A percentile compares a stretch with the other conserved stretches of the same genome.
phyloP scores from a whole-genome alignment of 2,888 invertebrate genomes.

The Heteropelma amictum region DNA sequence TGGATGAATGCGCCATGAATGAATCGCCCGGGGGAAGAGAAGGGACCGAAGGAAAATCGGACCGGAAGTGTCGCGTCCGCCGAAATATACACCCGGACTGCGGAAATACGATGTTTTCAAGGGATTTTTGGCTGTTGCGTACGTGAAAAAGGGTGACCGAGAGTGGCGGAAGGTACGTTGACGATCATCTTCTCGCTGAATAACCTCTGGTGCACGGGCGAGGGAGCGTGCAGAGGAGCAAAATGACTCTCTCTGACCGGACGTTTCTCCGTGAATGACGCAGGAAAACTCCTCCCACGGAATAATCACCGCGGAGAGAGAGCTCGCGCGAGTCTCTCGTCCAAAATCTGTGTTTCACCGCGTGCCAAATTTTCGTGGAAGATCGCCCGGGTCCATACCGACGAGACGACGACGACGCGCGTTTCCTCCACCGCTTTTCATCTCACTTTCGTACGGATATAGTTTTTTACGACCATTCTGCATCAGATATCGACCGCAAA shows the following conservation, averaged over 20 bases:
- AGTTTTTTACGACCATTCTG: too few species aligned
- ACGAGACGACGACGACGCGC: slow-evolving; percentile 43
- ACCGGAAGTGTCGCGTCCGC: slow-evolving; percentile 65
- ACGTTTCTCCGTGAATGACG: slow-evolving; percentile 46
- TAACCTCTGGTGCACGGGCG: slow-evolving; percentile 11
- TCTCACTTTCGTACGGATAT: not conserved
- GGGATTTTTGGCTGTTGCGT: slow-evolving; percentile 14
- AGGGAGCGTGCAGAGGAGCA: not conserved
- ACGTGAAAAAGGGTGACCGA: not conserved
- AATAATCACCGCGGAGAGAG: slow-evolving; percentile 34
- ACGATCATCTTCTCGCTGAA: slow-evolving; percentile 25
- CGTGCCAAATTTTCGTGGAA: slow-evolving; percentile 54
- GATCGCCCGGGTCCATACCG: slow-evolving; percentile 33
- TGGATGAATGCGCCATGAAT: slow-evolving; percentile 38
- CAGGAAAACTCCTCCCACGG: slow-evolving; percentile 57
- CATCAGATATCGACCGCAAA: too few species aligned
- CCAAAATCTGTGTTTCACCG: slow-evolving; percentile 10
- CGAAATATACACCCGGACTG: slow-evolving; percentile 60
- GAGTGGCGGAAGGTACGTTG: slow-evolving; percentile 6
- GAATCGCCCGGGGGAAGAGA: slow-evolving; percentile 48
- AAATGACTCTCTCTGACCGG: slow-evolving; percentile 28
- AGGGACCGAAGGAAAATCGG: slow-evolving; percentile 25
- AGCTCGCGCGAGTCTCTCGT: slow-evolving; percentile 28
- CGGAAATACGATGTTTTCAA: slow-evolving; percentile 63
- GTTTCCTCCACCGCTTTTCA: slow-evolving; percentile 31